Evolutionary conservation across 2,888 invertebrate species (phyloP), one percentile per base, ranked within the genome.

Genomic region (Chironomus tentans): DNA sequence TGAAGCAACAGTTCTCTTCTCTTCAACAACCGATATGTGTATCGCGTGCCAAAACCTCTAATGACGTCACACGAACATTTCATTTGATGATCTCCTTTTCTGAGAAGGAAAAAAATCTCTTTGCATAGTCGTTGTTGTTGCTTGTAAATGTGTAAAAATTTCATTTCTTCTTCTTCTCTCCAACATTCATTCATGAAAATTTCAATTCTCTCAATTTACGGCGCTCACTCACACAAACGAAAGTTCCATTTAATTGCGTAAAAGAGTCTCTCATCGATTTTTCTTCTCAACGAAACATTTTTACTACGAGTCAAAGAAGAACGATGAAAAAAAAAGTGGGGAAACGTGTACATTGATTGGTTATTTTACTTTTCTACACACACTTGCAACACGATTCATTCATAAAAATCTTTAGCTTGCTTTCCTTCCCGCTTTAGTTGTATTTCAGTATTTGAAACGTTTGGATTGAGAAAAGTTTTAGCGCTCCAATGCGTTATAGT

Each of bases 341-440:
- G 74, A 18, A 38, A 21, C 24, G 21, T 65, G 74, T n/a, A 21
- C 24, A 4, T 24, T 24, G 74, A 74, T 74, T 74, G 74, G 74
- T 48, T 68, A 21, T 24, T 73, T 68, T 5, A 47, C 21, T 5
- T 65, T 56, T 73, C 74, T 21, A 21, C 74, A 65, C 46, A 61
- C 76, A 68, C 70, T 13, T 65, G 22, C 65, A 76, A 61, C 22
- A 7, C 21, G 48, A 22, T 84, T 84, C 84, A 84, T 84, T 84
- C 84, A 84, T 84, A 84, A 84, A 56, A 84, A 84, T 76, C 61
- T 68, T 69, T 69, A 6, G 74, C 22, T 68, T 47, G 68, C 68
- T 74, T 46, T 74, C 74, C 24, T 47, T 28, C 48, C 56, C 48
- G 69, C 74, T 76, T 76, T 62, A 76, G 76, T 76, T 62, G 76